A percentile compares a stretch with the other conserved stretches of the same genome.
Evolutionary conservation across 2,797 vertebrate genomes (phyloP).

Genomic region (Anguilla obscura): DNA sequence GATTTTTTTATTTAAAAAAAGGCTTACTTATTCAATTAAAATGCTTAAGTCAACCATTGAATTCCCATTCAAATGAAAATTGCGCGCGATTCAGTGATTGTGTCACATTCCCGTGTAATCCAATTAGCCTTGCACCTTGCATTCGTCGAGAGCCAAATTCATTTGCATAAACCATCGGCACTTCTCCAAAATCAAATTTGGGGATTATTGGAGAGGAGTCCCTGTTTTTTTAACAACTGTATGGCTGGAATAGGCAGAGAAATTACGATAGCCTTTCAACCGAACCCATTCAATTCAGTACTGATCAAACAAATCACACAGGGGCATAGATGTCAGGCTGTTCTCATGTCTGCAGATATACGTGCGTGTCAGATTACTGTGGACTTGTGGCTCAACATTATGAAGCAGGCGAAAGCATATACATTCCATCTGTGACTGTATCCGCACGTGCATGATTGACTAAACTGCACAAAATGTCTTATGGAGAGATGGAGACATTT

Average conservation of each 20-base stretch:
- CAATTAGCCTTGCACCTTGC: slow-evolving; percentile 1
- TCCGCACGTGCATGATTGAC: too few relatives aligned
- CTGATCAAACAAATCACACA: background rate
- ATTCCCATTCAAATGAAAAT: background rate
- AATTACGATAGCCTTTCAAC: background rate
- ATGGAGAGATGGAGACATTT: too few relatives aligned
- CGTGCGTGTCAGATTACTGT: background rate
- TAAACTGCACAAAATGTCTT: too few relatives aligned
- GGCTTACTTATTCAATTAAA: background rate
- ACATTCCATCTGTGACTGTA: background rate
- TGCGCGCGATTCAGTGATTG: background rate
- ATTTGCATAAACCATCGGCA: background rate
- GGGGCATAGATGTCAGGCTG: background rate
- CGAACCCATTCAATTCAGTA: background rate
- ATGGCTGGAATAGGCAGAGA: background rate
- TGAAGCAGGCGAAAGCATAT: background rate
- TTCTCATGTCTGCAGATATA: background rate
- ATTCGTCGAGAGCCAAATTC: background rate
- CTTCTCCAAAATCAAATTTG: background rate
- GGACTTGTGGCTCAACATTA: background rate
- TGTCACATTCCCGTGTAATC: background rate
- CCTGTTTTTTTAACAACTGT: background rate
- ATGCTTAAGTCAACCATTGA: background rate
- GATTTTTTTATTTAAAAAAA: background rate
- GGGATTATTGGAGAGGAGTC: background rate